Base-by-base conservation (phyloP, 2,888 invertebrate species). In the Ennomos erosarius region DNA sequence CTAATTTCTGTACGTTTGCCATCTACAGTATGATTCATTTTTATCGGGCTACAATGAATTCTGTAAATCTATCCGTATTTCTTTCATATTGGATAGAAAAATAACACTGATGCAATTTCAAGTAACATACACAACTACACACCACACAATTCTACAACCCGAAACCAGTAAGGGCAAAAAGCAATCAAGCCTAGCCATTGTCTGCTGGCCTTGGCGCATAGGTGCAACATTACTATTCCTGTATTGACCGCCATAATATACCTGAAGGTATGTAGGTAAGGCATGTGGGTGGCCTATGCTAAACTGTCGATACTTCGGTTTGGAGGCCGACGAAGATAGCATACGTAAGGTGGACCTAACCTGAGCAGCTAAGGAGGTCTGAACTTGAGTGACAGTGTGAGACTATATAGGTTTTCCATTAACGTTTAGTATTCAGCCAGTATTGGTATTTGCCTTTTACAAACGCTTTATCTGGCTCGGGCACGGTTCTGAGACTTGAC, bases 201-300 rank as follows among this genome's bases (percentile, higher is more conserved):
- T 85, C 69, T 68, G 55, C 62, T 64, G 79, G 75, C 82, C 84
- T 85, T 84, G 83, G 70, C 63, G 50, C 58, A 75, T 76, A 76
- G 76, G 73, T 75, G 78, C 75, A 76, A 68, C 76, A 87, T 88
- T 88, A 81, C 80, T 86, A 89, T 89, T 87, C 86, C 66, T 76
- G 60, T 70, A 75, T 79, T 71, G 76, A 64, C 71, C 57, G 62
- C 67, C 71, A 59, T 58, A n/a, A 78, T 79, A 79, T 82, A 81
- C 73, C 74, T 72, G 72, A 70, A 75, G 76, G 80, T 83, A 85
- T 84, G 83, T 83, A 70, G 78, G 71, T 70, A 75, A 75, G 65
- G 54, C 9, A 60, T 73, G 82, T 84, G 88, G 86, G 88, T 87
- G 88, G 88, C 75, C 85, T 74, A 68, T 71, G 76, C 71, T 76